Conservation (phyloP, 2,797 vertebrate genomes). For the Lutjanus argentimaculatus region DNA sequence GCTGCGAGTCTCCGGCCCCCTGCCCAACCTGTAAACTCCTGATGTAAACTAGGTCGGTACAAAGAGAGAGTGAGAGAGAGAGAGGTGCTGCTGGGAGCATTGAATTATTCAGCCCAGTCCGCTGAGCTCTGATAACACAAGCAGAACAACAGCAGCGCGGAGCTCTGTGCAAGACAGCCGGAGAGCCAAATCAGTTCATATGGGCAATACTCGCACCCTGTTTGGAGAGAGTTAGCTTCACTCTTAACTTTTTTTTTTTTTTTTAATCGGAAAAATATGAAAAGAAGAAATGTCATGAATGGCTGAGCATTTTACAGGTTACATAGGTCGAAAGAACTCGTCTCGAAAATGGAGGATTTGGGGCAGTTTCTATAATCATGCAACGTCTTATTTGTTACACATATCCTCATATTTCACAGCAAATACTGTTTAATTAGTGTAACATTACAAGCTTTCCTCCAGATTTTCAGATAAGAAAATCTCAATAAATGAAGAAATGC, state of each 20-base stretch:
- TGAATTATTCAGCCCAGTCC: conserved; percentile 83
- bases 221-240: conserved; percentile 19
- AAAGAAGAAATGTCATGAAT: conserved; percentile 20
- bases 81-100: conserved; percentile 70
- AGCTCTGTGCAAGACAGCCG: conserved; percentile 55
- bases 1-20: conserved; percentile 35
- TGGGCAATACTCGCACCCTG: conserved; percentile 18
- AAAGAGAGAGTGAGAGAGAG: conserved; percentile 50
- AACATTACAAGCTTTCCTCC: conserved; percentile 6
- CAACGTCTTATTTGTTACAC: background rate
- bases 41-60: conserved; percentile 75
- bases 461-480: conserved; percentile 33
- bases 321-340: background rate
- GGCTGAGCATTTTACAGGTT: conserved; percentile 6
- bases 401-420: background rate
- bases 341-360: background rate
- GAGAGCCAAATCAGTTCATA: conserved; percentile 44
- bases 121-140: conserved; percentile 75
- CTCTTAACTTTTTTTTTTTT: background rate
- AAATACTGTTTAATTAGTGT: background rate
- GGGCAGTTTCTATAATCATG: background rate
- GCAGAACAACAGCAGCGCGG: conserved; percentile 71
- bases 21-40: conserved; percentile 66
- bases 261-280: conserved; percentile 14
- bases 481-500: conserved; percentile 40